Base-by-base conservation (phyloP, 2,797 vertebrate species). In the Harpagifer antarcticus region DNA sequence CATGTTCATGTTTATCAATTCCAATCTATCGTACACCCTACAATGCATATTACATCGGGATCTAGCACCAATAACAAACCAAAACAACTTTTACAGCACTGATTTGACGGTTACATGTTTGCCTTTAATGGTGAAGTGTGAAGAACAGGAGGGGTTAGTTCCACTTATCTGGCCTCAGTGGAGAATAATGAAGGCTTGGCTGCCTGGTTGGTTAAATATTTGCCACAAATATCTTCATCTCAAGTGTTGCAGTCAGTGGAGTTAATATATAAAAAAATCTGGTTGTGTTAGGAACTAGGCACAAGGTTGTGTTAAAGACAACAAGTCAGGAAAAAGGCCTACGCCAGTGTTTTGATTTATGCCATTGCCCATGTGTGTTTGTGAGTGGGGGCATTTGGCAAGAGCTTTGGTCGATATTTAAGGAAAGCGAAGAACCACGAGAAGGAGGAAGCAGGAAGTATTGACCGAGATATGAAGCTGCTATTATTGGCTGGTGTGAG, bases 401-500 rank as follows among this genome's bases (percentile, higher is more conserved):
- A 52, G 74, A n/a, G 17, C 53, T 45, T 5, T 1, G 42, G 53
- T 44, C 20, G 72, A 56, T 88, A 78, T 89, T 81, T 82, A 63
- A 69, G 16, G 64, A 81, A 78, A 62, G 33, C 52, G 31, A 50
- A 65, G 50, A 80, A 55, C 43, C 43, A 47, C 10, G 17, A 68
- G 55, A 54, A 20, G 60, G 58, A 66, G 75, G 72, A 81, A 84
- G 72, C 59, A 72, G 72, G 72, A 87, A 67, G 62, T 75, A 58
- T 67, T 49, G 50, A 64, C 61, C 56, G 56, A 73, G 66, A 68
- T 78, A 15, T 60, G 54, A 59, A 63, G 74, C 20, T 67, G 33
- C 81, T 86, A 55, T 83, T 88, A 86, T 76, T 10, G 54, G 62
- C 49, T 72, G 37, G 40, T 66, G 71, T 71, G 57, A 77, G 60